These are phyloP conservation scores for Episyrphus balteatus DNA, from an alignment of 1,140 invertebrate genomes.

Conservation along the genomic window DNA sequence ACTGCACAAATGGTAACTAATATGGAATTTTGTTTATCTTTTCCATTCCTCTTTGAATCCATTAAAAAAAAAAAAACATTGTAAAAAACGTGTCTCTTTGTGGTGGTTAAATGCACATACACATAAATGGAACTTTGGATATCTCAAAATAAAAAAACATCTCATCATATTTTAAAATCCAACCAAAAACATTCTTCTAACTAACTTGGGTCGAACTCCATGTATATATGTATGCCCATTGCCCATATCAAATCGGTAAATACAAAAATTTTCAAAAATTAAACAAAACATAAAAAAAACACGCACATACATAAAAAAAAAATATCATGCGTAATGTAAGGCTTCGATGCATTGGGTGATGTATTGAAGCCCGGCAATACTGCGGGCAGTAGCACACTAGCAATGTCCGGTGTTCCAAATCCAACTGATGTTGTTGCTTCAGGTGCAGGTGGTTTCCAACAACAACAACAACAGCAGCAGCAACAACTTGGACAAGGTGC, in stretches of 20 bases:
- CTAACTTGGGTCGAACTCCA: not conserved
- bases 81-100: not conserved
- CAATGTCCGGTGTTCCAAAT: constrained; percentile 33
- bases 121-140: not conserved
- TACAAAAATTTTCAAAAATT: not conserved
- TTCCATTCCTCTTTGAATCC: not conserved
- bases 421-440: constrained; percentile 34
- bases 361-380: constrained; percentile 48
- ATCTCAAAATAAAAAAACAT: not conserved
- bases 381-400: constrained; percentile 20
- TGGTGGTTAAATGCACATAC: not conserved
- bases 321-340: constrained; percentile 29
- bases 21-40: not conserved
- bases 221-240: no score
- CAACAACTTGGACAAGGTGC: constrained; percentile 35
- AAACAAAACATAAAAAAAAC: not conserved
- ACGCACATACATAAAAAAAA: constrained; percentile 5
- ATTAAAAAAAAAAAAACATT: no score
- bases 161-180: no score
- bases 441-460: constrained; percentile 19
- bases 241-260: not conserved
- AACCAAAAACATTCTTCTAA: no score
- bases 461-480: constrained; percentile 11
- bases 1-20: not conserved
- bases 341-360: constrained; percentile 63